These are phyloP conservation scores for Oreortyx pictus DNA, from an alignment of 2,797 vertebrate species.

Conservation along the genomic window DNA sequence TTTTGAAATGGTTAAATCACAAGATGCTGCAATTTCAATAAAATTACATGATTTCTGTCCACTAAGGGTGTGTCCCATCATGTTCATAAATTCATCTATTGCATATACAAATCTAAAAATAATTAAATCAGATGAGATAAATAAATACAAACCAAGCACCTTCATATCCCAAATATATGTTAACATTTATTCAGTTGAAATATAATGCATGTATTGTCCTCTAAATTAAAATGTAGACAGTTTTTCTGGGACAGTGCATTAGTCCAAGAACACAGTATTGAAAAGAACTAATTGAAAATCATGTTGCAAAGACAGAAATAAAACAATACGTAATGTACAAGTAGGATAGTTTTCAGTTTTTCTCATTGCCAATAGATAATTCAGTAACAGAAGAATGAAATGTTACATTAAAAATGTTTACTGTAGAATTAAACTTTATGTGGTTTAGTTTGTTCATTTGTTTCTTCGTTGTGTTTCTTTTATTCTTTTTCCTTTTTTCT, in stretches of 20 bases:
- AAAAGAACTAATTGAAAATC: background rate
- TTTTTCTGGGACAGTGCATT: background rate
- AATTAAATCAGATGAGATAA: background rate
- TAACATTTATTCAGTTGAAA: background rate
- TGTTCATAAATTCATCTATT: background rate
- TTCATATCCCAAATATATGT: background rate
- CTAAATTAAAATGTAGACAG: background rate
- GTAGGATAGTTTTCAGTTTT: background rate
- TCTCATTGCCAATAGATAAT: background rate
- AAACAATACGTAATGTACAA: background rate
- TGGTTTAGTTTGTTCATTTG: too few species aligned
- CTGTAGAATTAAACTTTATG: background rate
- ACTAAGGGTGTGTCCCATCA: background rate
- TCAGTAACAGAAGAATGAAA: background rate
- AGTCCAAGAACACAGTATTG: background rate
- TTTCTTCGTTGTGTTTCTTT: too few species aligned
- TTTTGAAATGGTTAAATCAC: slow-evolving; percentile 9
- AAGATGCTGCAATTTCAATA: background rate
- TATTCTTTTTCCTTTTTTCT: background rate
- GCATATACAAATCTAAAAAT: background rate
- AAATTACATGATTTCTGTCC: background rate
- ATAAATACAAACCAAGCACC: background rate
- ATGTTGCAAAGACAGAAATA: background rate
- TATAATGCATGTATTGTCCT: background rate
- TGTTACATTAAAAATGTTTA: background rate